Conservation (phyloP, 2,888 invertebrate genomes). For the Notocelia uddmanniana region DNA sequence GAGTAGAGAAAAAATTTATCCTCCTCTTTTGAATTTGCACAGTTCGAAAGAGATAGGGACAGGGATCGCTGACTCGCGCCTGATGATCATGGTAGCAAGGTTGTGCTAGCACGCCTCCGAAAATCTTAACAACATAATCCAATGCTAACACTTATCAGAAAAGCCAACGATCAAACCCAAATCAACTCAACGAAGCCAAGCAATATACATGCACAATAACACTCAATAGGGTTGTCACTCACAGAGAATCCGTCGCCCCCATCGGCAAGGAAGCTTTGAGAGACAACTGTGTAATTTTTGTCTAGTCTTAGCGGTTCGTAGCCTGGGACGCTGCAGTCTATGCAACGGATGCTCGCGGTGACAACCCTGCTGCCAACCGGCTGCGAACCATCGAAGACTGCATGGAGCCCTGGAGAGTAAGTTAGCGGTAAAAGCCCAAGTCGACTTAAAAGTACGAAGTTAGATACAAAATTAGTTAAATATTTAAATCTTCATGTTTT, state of each 20-base stretch:
- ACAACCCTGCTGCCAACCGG: conserved; percentile 86
- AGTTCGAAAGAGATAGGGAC: too few species aligned
- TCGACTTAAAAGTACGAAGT: background rate
- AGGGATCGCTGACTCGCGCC: too few species aligned
- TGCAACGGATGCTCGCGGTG: conserved; percentile 85
- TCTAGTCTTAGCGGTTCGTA: conserved; percentile 86
- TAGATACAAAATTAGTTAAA: background rate
- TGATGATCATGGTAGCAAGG: too few species aligned
- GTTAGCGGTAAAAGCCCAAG: background rate
- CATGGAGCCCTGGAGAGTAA: conserved; percentile 65
- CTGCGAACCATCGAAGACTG: conserved; percentile 85
- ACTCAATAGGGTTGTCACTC: conserved; percentile 58
- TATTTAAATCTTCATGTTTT: too few species aligned
- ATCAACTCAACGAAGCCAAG: conserved; percentile 28
- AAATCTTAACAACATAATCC: conserved; percentile 23
- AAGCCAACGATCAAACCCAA: conserved; percentile 12
- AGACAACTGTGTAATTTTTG: conserved; percentile 87
- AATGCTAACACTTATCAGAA: conserved; percentile 1
- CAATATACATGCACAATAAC: conserved; percentile 17
- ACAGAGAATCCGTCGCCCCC: conserved; percentile 90
- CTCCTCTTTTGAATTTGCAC: too few species aligned
- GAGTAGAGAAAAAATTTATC: too few species aligned
- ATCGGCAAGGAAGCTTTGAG: conserved; percentile 85
- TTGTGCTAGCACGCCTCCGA: too few species aligned
- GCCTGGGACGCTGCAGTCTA: conserved; percentile 87